Conservation (phyloP, 2,888 invertebrate species). For the Candidula unifasciata region DNA sequence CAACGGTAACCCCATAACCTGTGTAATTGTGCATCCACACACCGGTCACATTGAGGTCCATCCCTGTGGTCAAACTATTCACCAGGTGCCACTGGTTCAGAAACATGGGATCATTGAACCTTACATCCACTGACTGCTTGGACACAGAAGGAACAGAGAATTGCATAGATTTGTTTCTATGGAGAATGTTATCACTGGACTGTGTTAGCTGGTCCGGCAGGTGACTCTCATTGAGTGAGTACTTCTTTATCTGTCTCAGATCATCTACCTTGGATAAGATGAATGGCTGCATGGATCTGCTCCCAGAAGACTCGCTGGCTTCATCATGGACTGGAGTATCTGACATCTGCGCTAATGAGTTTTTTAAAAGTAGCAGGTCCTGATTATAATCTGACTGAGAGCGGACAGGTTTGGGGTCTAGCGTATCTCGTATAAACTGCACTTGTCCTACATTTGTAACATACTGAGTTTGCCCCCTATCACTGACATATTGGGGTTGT, state of each 20-base stretch:
- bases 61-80: conserved; percentile 73
- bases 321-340: background rate
- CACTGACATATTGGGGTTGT: too few species aligned
- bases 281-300: background rate
- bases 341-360: background rate
- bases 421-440: background rate
- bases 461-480: too few species aligned
- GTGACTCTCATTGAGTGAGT: too few species aligned
- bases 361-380: background rate
- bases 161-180: background rate
- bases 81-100: conserved; percentile 75
- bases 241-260: too few species aligned
- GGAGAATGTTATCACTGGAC: background rate
- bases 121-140: background rate
- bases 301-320: background rate
- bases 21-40: conserved; percentile 73
- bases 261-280: background rate
- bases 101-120: conserved; percentile 72
- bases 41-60: conserved; percentile 76
- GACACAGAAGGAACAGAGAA: background rate
- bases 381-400: background rate
- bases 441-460: too few species aligned
- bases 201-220: background rate
- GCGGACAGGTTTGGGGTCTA: background rate
- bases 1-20: conserved; percentile 73